Evolutionary conservation across 2,888 invertebrate species (phyloP).

Genomic region (Amblyjoppa proteus): DNA sequence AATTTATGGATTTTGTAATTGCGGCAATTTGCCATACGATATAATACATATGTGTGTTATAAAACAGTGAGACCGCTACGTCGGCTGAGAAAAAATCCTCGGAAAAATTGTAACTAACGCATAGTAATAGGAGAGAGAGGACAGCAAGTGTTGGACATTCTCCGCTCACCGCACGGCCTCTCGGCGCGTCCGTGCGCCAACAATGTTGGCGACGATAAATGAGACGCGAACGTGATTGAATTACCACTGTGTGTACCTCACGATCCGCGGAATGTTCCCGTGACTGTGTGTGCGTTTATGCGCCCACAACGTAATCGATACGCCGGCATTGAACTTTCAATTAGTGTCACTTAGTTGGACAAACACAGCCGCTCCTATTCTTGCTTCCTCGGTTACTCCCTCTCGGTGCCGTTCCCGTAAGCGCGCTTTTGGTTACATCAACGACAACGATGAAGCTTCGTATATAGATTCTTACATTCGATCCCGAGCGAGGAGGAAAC

Average conservation of each 20-base stretch:
- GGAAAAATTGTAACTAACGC: constrained; percentile 25
- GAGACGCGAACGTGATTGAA: constrained; percentile 77
- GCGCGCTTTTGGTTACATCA: constrained; percentile 65
- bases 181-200: constrained; percentile 30
- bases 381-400: constrained; percentile 69
- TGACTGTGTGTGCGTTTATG: constrained; percentile 72
- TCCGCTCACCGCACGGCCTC: not conserved
- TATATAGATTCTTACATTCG: constrained; percentile 52
- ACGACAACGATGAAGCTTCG: constrained; percentile 36
- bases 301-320: constrained; percentile 79
- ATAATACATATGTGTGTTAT: not conserved
- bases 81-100: constrained; percentile 9
- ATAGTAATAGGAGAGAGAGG: constrained; percentile 1
- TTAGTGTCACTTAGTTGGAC: constrained; percentile 84
- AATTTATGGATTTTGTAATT: not conserved
- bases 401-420: constrained; percentile 6
- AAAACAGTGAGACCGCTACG: not conserved
- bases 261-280: constrained; percentile 17
- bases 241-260: constrained; percentile 66
- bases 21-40: not conserved
- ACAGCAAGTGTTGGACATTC: constrained; percentile 25
- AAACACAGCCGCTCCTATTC: constrained; percentile 82
- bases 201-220: constrained; percentile 72
- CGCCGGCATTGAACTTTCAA: constrained; percentile 83
- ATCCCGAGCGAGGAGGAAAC: not conserved